Conservation (phyloP, 2,797 vertebrate genomes). For the Heterohyrax brucei region DNA sequence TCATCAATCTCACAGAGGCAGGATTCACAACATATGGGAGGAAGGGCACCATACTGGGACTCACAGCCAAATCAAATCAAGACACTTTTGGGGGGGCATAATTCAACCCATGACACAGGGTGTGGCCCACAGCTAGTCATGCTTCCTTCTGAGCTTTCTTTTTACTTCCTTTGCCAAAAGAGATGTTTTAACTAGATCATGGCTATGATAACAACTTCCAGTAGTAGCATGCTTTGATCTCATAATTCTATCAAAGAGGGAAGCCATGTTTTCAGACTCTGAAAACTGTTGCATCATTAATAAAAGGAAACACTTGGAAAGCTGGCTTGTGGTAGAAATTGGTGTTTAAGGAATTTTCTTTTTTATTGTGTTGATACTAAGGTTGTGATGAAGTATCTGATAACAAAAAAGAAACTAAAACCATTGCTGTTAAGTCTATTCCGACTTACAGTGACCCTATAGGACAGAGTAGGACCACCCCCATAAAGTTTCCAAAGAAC, state of each 20-base stretch:
- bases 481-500: too few relatives aligned
- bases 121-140: neutral
- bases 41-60: too few relatives aligned
- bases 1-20: too few relatives aligned
- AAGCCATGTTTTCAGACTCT: conserved; percentile 13
- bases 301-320: neutral
- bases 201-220: neutral
- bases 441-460: too few relatives aligned
- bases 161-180: conserved; percentile 30
- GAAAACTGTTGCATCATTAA: neutral
- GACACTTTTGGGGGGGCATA: too few relatives aligned
- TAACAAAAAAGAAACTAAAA: neutral
- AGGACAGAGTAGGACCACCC: too few relatives aligned
- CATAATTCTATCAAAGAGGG: neutral
- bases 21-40: too few relatives aligned
- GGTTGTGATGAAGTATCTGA: neutral
- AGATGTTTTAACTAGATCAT: conserved; percentile 15
- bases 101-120: neutral
- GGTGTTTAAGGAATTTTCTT: neutral
- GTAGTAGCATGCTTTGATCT: neutral
- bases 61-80: too few relatives aligned
- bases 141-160: neutral
- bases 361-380: neutral
- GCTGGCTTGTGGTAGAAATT: neutral
- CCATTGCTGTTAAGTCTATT: too few relatives aligned